Evolutionary conservation across 2,797 vertebrate species (phyloP).

Genomic region (Cossypha polioptera): DNA sequence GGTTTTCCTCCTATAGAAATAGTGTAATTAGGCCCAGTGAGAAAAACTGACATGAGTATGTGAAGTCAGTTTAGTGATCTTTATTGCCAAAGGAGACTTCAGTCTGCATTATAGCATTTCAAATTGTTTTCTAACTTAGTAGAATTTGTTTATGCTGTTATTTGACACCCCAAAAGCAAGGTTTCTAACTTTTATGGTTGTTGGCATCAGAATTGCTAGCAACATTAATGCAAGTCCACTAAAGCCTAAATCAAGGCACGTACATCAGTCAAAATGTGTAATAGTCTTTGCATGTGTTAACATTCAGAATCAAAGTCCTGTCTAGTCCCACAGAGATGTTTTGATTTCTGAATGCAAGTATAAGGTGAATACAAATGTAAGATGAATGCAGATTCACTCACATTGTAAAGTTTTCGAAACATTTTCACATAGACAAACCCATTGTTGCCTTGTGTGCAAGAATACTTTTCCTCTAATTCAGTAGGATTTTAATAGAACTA

Average conservation of each 20-base stretch:
- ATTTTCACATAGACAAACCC: background rate
- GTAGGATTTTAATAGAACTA: background rate
- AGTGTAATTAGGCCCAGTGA: background rate
- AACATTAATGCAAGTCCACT: background rate
- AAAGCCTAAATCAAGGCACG: background rate
- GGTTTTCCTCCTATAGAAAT: background rate
- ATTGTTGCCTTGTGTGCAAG: background rate
- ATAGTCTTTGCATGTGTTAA: background rate
- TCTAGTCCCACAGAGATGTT: background rate
- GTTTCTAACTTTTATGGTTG: background rate
- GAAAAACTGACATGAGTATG: background rate
- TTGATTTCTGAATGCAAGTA: background rate
- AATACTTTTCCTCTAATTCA: background rate
- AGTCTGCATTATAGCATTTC: background rate
- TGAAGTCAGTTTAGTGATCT: background rate
- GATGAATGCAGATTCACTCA: background rate
- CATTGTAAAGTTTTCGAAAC: background rate
- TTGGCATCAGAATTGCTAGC: background rate
- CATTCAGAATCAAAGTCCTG: background rate
- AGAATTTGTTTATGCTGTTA: background rate
- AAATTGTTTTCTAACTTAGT: background rate
- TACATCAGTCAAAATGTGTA: background rate
- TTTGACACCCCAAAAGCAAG: background rate
- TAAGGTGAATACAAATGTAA: background rate
- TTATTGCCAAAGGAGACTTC: background rate